Percentiles rank a stretch among this genome's conserved stretches.
Evolutionary conservation across 2,888 invertebrate genomes (phyloP).

Genomic region (Elegia similella): DNA sequence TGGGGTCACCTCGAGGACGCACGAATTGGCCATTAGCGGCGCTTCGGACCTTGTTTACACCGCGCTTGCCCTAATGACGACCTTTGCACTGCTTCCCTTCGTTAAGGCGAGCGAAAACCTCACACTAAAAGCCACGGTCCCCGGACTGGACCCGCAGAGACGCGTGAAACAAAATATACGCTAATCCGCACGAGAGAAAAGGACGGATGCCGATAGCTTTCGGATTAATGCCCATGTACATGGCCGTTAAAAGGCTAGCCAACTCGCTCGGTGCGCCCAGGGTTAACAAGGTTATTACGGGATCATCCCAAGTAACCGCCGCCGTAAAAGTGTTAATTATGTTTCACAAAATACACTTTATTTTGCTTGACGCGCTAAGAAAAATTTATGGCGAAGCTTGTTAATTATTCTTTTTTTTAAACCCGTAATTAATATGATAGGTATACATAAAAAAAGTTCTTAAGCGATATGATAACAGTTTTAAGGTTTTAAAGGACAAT

Average conservation of each 20-base stretch:
- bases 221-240: slow-evolving; percentile 80
- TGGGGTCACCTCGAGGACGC: slow-evolving; percentile 78
- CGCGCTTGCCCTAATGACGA: slow-evolving; percentile 82
- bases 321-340: slow-evolving; percentile 80
- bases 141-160: slow-evolving; percentile 71
- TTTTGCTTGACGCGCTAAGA: slow-evolving; percentile 48
- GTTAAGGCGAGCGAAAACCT: slow-evolving; percentile 82
- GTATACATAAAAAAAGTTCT: too few relatives aligned
- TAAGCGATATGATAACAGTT: too few relatives aligned
- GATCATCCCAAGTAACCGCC: slow-evolving; percentile 77
- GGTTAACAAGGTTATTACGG: slow-evolving; percentile 82
- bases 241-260: slow-evolving; percentile 79
- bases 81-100: slow-evolving; percentile 82
- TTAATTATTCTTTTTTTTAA: not conserved
- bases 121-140: slow-evolving; percentile 79
- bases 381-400: not conserved
- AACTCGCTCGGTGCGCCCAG: slow-evolving; percentile 71
- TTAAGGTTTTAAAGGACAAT: too few relatives aligned
- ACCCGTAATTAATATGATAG: too few relatives aligned
- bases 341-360: slow-evolving; percentile 68
- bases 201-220: slow-evolving; percentile 76
- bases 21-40: slow-evolving; percentile 82
- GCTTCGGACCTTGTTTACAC: slow-evolving; percentile 81
- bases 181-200: slow-evolving; percentile 51
- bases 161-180: slow-evolving; percentile 61